These are phyloP conservation scores for Apamea epomidion DNA, from an alignment of 2,888 invertebrate genomes.

Conservation along the genomic window DNA sequence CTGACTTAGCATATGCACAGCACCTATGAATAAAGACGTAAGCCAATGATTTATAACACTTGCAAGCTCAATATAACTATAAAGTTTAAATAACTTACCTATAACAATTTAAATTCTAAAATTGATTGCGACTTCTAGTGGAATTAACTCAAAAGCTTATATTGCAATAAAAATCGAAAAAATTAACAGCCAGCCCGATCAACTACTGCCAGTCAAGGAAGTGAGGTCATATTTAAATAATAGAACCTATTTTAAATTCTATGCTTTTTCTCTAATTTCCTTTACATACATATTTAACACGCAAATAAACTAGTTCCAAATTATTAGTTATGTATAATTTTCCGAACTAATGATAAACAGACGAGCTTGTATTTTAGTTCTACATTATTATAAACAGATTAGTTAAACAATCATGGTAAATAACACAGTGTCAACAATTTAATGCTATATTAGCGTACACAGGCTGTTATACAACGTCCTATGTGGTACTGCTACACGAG, in stretches of 20 bases:
- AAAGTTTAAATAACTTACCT: constrained; percentile 32
- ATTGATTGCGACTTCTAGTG: constrained; percentile 16
- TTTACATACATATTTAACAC: not conserved
- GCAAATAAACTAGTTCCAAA: constrained; percentile 10
- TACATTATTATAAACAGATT: constrained; percentile 53
- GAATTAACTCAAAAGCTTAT: not conserved
- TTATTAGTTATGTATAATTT: constrained; percentile 42
- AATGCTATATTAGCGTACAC: constrained; percentile 42
- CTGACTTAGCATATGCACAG: not conserved
- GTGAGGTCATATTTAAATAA: not conserved
- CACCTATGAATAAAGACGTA: constrained; percentile 22
- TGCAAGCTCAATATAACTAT: constrained; percentile 24
- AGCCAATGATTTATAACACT: constrained; percentile 31
- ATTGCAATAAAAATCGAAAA: no score
- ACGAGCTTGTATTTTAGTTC: constrained; percentile 42
- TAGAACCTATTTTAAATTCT: not conserved
- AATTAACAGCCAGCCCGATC: not conserved
- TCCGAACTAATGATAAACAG: constrained; percentile 50
- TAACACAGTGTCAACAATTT: constrained; percentile 67
- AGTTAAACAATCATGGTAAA: constrained; percentile 49
- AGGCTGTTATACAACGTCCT: not conserved
- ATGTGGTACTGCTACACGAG: not conserved
- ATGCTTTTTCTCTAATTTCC: not conserved
- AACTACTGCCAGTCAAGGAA: not conserved
- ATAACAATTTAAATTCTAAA: constrained; percentile 24